Evolutionary conservation across 2,113 vertebrate genomes (phyloP).

Genomic region (Dinomys branickii): DNA sequence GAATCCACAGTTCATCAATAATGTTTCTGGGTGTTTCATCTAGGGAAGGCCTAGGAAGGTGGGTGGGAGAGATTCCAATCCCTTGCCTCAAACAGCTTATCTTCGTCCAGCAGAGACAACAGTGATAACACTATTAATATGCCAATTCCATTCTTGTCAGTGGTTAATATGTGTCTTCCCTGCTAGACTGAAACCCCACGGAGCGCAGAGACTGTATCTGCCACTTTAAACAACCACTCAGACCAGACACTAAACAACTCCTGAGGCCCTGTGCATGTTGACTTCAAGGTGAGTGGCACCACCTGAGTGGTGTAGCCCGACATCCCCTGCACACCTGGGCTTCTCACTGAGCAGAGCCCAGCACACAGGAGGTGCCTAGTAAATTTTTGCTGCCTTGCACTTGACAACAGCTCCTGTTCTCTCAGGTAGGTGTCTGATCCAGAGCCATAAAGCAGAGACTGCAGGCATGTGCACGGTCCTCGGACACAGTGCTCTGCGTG

Average conservation of each 20-base stretch:
- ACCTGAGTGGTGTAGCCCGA: neutral
- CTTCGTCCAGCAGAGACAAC: neutral
- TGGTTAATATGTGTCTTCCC: constrained; percentile 15
- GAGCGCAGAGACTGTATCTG: neutral
- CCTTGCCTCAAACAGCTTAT: neutral
- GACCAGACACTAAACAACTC: neutral
- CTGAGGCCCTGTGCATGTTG: neutral
- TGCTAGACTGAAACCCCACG: neutral
- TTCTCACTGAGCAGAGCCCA: neutral
- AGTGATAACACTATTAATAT: neutral
- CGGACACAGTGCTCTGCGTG: neutral
- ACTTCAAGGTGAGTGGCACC: neutral
- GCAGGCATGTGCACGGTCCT: neutral
- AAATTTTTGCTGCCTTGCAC: neutral
- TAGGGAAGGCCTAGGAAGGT: neutral
- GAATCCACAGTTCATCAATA: neutral
- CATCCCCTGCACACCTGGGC: neutral
- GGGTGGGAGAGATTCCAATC: neutral
- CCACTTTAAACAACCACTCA: neutral
- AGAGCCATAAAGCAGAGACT: neutral
- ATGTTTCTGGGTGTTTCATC: neutral
- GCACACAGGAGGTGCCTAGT: neutral
- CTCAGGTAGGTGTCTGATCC: neutral
- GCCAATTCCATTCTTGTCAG: neutral
- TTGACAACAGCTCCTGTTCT: neutral